Percentiles rank a stretch among this genome's conserved stretches.
These are phyloP conservation scores for Chymomyza fuscimana DNA, from an alignment of 2,888 invertebrate genomes.

Conservation along the genomic window DNA sequence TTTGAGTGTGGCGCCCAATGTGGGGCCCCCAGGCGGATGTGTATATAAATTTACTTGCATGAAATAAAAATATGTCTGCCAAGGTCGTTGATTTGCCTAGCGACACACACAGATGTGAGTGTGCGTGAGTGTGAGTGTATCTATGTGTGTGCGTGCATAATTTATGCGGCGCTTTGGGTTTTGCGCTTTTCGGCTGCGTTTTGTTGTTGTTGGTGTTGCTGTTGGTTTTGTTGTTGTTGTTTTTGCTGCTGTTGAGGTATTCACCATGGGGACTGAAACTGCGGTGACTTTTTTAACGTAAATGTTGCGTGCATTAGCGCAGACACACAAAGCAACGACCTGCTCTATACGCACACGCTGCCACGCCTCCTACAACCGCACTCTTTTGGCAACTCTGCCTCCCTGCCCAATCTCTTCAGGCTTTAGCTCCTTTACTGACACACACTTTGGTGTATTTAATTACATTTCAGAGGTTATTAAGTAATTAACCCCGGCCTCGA, in stretches of 20 bases:
- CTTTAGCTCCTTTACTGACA: constrained; percentile 4
- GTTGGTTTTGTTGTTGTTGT: constrained; percentile 4
- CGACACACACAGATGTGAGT: constrained; percentile 8
- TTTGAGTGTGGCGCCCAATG: neutral
- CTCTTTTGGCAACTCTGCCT: constrained; percentile 2
- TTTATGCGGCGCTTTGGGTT: constrained; percentile 27
- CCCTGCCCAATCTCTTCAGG: neutral
- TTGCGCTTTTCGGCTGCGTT: constrained; percentile 21
- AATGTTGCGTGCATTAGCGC: constrained; percentile 4
- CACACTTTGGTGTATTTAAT: constrained; percentile 39
- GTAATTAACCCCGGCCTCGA: constrained; percentile 55
- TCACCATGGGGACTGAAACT: neutral
- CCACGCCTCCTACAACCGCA: neutral
- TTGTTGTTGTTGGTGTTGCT: neutral
- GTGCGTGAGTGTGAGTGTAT: constrained; percentile 20
- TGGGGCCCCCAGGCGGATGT: neutral
- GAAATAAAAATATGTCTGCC: neutral
- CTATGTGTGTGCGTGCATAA: constrained; percentile 30
- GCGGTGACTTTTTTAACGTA: neutral
- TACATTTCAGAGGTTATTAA: constrained; percentile 57
- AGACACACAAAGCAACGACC: neutral
- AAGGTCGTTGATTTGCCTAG: constrained; percentile 15
- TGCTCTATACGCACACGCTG: neutral
- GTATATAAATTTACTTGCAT: neutral
- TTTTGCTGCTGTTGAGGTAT: neutral